phyloP scores from a whole-genome alignment of 2,888 invertebrate genomes.

The Drosophila rubida region DNA sequence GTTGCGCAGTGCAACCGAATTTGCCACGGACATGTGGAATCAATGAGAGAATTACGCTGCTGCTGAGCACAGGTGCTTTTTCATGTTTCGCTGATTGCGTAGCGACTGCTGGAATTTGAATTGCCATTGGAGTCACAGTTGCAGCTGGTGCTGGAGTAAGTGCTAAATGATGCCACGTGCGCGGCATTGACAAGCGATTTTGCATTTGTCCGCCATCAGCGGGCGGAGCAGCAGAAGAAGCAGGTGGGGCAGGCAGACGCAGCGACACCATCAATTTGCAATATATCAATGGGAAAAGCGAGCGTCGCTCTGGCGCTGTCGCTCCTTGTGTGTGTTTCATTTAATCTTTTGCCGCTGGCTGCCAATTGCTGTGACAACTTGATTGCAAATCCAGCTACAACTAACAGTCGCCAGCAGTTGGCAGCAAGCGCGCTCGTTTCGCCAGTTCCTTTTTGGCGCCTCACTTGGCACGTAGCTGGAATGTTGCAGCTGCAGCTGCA shows the following conservation, averaged over 20 bases:
- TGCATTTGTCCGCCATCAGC: slow-evolving; percentile 50
- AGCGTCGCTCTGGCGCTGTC: neutral
- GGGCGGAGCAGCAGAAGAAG: slow-evolving; percentile 4
- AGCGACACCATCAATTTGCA: slow-evolving; percentile 74
- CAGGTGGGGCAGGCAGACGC: neutral
- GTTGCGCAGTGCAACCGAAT: slow-evolving; percentile 41
- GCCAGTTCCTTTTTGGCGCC: slow-evolving; percentile 17
- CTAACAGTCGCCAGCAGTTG: slow-evolving; percentile 34
- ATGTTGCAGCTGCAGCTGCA: slow-evolving; percentile 34
- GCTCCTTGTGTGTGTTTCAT: slow-evolving; percentile 49
- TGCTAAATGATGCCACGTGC: slow-evolving; percentile 74
- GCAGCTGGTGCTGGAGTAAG: slow-evolving; percentile 24
- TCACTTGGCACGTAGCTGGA: slow-evolving; percentile 37
- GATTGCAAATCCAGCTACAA: slow-evolving; percentile 64
- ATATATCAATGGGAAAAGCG: slow-evolving; percentile 63
- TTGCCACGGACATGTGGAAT: slow-evolving; percentile 22
- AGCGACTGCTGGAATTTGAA: neutral
- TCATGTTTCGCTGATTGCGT: slow-evolving; percentile 42
- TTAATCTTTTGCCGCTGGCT: slow-evolving; percentile 69
- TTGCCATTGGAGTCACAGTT: too few species aligned
- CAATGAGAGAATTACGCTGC: slow-evolving; percentile 39
- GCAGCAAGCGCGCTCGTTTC: slow-evolving; percentile 19
- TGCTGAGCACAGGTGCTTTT: slow-evolving; percentile 25
- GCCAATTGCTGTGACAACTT: slow-evolving; percentile 67
- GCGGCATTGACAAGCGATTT: slow-evolving; percentile 69